Conservation (phyloP, 2,113 vertebrate genomes). For the Megaceryle torquata region DNA sequence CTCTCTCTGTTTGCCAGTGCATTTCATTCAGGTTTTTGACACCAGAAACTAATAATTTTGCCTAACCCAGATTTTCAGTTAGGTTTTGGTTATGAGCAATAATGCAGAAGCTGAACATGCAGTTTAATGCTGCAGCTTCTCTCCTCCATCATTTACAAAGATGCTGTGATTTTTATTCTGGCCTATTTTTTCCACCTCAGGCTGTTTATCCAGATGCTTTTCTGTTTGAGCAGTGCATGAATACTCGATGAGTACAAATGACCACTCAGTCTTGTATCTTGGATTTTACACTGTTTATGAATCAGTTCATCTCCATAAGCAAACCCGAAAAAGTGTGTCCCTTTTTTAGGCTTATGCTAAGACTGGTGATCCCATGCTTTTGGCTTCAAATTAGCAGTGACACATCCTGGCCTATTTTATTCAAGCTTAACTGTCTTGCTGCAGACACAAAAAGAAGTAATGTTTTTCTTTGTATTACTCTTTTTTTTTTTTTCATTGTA, state of each 20-base stretch:
- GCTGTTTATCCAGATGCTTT: background rate
- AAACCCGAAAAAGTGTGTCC: background rate
- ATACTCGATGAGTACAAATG: background rate
- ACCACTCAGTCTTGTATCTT: background rate
- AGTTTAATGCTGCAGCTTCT: background rate
- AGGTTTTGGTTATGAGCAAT: background rate
- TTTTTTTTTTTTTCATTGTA: background rate
- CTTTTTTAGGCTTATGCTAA: background rate
- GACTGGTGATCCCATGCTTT: background rate
- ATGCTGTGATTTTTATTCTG: background rate
- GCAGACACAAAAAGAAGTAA: background rate
- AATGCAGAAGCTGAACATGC: background rate
- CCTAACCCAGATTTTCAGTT: background rate
- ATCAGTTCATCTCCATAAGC: background rate
- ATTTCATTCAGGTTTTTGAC: background rate
- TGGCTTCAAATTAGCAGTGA: background rate
- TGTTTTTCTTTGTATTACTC: background rate
- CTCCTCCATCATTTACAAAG: background rate
- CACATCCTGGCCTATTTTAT: background rate
- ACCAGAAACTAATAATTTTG: background rate
- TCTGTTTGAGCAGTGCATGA: background rate
- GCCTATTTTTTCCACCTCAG: background rate
- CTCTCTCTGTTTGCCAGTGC: accelerated
- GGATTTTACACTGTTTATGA: background rate
- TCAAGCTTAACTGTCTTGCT: background rate